phyloP scores from a whole-genome alignment of 1,140 invertebrate genomes.

The Elymnias hypermnestra region DNA sequence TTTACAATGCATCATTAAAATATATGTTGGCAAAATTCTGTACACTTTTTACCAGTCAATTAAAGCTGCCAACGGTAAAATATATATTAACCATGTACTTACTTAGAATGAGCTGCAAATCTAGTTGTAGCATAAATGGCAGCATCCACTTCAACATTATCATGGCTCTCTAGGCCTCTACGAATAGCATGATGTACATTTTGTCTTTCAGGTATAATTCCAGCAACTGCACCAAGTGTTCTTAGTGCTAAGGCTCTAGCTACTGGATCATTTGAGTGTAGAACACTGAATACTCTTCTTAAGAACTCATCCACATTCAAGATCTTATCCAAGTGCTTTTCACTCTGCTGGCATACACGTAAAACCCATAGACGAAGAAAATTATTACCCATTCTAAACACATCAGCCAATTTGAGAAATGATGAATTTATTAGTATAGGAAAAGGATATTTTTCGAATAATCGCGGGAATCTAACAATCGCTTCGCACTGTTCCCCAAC shows the following conservation, averaged over 20 bases:
- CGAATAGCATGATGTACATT: conserved; percentile 97
- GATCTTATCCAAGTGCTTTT: conserved; percentile 97
- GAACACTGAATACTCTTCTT: conserved; percentile 93
- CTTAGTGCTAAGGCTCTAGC: conserved; percentile 93
- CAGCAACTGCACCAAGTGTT: conserved; percentile 93
- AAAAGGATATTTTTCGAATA: conserved; percentile 98
- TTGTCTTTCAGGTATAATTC: conserved; percentile 94
- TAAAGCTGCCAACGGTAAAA: no score
- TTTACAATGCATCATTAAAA: neutral
- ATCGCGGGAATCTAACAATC: conserved; percentile 93
- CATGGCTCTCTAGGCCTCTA: conserved; percentile 94
- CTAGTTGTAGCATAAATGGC: conserved; percentile 95
- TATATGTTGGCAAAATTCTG: no score
- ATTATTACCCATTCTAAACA: conserved; percentile 94
- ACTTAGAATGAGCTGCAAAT: conserved; percentile 95
- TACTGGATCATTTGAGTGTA: conserved; percentile 97
- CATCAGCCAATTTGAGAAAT: conserved; percentile 94
- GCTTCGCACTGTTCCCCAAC: conserved; percentile 97
- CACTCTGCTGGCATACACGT: conserved; percentile 94
- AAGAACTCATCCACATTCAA: conserved; percentile 97
- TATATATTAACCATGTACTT: no score
- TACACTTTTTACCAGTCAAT: no score
- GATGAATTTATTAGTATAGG: conserved; percentile 98
- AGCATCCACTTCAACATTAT: conserved; percentile 95
- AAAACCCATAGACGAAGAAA: conserved; percentile 96